A percentile compares a stretch with the other conserved stretches of the same genome.
phyloP scores from a whole-genome alignment of 2,113 vertebrate genomes.

The Mustelus asterias region DNA sequence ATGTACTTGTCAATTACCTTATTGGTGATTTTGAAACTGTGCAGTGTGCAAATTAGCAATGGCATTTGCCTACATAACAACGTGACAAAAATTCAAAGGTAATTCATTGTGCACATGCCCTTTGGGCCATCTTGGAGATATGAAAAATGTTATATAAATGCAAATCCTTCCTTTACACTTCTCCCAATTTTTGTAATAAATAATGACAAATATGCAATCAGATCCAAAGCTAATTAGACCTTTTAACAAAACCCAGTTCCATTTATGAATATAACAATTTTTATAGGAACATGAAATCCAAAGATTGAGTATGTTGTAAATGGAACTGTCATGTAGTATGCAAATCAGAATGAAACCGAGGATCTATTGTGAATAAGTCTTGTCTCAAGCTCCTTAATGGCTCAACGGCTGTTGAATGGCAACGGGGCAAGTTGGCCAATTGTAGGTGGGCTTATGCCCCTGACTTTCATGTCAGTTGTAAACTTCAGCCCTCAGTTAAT shows the following conservation, averaged over 20 bases:
- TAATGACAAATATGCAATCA: background rate
- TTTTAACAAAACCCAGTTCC: background rate
- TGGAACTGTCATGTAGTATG: background rate
- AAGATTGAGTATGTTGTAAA: background rate
- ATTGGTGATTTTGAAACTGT: too few species aligned
- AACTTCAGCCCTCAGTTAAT: background rate
- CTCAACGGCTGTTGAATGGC: background rate
- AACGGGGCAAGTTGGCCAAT: background rate
- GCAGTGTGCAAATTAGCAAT: background rate
- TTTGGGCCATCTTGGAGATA: background rate
- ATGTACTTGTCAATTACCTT: background rate
- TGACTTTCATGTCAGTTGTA: background rate
- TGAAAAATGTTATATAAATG: background rate
- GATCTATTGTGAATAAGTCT: background rate
- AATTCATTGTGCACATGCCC: background rate
- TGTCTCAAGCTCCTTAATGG: background rate
- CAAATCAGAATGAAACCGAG: background rate
- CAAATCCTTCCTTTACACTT: background rate
- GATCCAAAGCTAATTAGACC: background rate
- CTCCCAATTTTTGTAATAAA: background rate
- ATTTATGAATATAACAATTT: background rate
- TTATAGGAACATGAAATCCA: background rate
- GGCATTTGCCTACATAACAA: background rate
- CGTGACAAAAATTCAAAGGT: background rate
- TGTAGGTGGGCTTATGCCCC: too few species aligned